phyloP scores from a whole-genome alignment of 2,888 invertebrate genomes.

The Lordiphosa fenestrarum region DNA sequence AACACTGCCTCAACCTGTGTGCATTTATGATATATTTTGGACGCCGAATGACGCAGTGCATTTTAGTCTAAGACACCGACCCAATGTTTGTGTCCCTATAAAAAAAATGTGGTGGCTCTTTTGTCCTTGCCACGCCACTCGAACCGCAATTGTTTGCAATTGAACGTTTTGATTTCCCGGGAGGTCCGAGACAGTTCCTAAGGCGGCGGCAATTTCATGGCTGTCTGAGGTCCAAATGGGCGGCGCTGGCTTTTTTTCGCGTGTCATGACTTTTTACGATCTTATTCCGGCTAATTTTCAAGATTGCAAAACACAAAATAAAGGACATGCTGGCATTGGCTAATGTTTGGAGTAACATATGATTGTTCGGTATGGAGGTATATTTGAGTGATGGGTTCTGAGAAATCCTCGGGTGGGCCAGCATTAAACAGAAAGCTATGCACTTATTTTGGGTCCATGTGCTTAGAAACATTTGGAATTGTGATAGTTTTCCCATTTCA shows the following conservation, averaged over 20 bases:
- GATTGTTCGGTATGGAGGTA: not conserved
- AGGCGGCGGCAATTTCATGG: constrained; percentile 57
- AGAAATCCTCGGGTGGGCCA: not conserved
- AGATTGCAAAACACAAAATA: constrained; percentile 14
- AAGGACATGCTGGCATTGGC: constrained; percentile 1
- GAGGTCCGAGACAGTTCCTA: constrained; percentile 42
- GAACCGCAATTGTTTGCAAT: constrained; percentile 66
- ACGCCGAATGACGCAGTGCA: constrained; percentile 59
- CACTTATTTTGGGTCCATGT: no score
- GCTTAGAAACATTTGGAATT: no score
- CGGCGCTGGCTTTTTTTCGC: constrained; percentile 63
- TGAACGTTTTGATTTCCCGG: constrained; percentile 62
- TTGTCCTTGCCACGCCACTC: constrained; percentile 52
- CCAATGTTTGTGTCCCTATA: constrained; percentile 63
- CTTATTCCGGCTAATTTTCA: constrained; percentile 68
- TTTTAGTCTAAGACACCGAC: constrained; percentile 35
- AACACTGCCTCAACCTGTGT: constrained; percentile 52
- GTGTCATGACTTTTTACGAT: constrained; percentile 69
- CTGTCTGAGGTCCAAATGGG: constrained; percentile 47
- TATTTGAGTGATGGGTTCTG: not conserved
- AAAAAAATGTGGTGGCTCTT: constrained; percentile 37
- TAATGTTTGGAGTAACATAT: not conserved
- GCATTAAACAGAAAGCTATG: no score
- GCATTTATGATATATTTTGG: constrained; percentile 66
- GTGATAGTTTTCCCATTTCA: no score